Evolutionary conservation across 2,888 invertebrate genomes (phyloP).

Genomic region (Oxycera nigricornis): DNA sequence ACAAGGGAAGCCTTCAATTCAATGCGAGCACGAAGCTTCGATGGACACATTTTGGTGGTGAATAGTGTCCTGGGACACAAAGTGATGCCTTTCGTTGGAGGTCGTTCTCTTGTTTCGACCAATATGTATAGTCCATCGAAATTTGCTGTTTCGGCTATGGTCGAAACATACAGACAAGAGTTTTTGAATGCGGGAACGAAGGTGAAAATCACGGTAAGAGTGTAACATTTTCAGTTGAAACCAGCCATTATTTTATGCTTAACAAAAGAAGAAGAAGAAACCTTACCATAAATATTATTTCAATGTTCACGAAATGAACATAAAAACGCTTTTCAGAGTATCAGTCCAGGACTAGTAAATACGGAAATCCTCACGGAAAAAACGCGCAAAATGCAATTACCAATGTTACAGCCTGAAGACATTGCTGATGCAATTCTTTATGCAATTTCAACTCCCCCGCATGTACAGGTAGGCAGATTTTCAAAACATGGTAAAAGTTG

Average conservation of each 20-base stretch:
- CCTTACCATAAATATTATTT: too few species aligned
- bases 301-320: too few species aligned
- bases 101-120: neutral
- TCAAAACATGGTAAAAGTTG: neutral
- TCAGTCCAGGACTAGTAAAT: slow-evolving; percentile 60
- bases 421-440: slow-evolving; percentile 47
- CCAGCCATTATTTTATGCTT: too few species aligned
- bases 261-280: too few species aligned
- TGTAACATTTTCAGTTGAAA: neutral
- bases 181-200: slow-evolving; percentile 48
- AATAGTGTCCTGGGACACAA: slow-evolving; percentile 59
- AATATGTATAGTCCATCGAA: slow-evolving; percentile 55
- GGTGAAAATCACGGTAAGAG: slow-evolving; percentile 12
- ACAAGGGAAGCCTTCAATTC: slow-evolving; percentile 52
- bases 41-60: slow-evolving; percentile 54
- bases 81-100: slow-evolving; percentile 44
- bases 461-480: slow-evolving; percentile 54
- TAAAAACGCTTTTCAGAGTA: neutral
- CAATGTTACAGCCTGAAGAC: slow-evolving; percentile 49
- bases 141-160: slow-evolving; percentile 53
- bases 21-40: neutral
- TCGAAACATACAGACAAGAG: slow-evolving; percentile 56
- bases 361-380: slow-evolving; percentile 59
- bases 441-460: slow-evolving; percentile 55
- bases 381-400: slow-evolving; percentile 49